Evolutionary conservation across 2,113 vertebrate species (phyloP), one percentile per base, ranked within the genome.

Genomic region (Xenus cinereus): DNA sequence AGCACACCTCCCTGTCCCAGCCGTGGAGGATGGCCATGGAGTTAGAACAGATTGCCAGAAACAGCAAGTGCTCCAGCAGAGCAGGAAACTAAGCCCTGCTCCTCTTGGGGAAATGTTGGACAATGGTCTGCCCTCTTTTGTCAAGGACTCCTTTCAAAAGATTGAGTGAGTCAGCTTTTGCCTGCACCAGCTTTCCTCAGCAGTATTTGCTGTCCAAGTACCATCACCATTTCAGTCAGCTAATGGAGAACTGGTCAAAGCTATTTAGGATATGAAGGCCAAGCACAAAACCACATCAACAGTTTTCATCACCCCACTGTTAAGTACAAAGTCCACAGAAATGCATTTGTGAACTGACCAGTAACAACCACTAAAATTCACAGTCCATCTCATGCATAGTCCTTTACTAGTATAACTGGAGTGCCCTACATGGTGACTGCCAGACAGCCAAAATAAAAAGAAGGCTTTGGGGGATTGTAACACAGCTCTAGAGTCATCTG

Each of bases 11-110:
- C n/a, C 27, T 48, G 62, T 24, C 50, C 68, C 35, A 46, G 39
- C 3, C 0, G 1, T 35, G 43, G 10, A 54, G 68, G 32, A 22
- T 5, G 59, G 28, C 16, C n/a, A 59, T 0, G 1, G 53, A 41
- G 32, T 2, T 37, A 23, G 37, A 37, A 35, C 1, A 33, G 62
- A 50, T 14, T 85, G 11, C 28, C 57, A 60, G 57, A 48, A 76
- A 24, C 45, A 24, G 7, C 1, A 35, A 72, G 32, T 20, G 46
- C 72, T 80, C 18, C 87, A 39, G 64, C 83, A 88, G 67, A 43
- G 51, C 84, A 78, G 68, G 76, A 80, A 80, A 69, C 45, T 57
- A 7, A 78, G 64, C 33, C 62, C 71, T 20, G 81, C 64, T 69
- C 62, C 43, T 90, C 46, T 5, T 8, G 35, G 39, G 53, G 28